Evolutionary conservation across 2,797 vertebrate species (phyloP), one percentile per base, ranked within the genome.

Genomic region (Channa striata): DNA sequence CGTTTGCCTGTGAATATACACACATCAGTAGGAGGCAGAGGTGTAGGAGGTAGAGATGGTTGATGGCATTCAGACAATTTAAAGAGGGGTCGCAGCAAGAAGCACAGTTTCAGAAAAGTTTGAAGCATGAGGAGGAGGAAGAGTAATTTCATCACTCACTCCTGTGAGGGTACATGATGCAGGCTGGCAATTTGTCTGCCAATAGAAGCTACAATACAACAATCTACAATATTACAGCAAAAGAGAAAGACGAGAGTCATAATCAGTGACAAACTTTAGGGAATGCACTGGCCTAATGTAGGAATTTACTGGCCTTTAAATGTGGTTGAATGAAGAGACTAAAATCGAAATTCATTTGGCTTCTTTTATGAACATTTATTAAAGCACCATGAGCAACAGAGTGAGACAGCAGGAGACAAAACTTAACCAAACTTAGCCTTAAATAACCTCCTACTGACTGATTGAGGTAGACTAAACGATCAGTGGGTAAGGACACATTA

Each of bases 11-110:
- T n/a, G n/a, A n/a, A 51, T 51, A 66, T 57, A 59, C 44, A 75
- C 63, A 77, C 70, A 76, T 74, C 72, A 84, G 79, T 85, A 83
- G 86, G 89, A 85, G 79, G 84, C 70, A 82, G 77, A 87, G 79
- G 82, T 89, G 87, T 89, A 47, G 90, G 88, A 85, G 89, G 84
- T 53, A 82, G 72, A 82, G 73, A 88, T 87, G 81, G 78, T 88
- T 87, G 82, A 88, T 86, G 84, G 79, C 79, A 81, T 85, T 87
- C 82, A 88, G 87, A 81, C 79, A 72, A 70, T 83, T 85, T 86
- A 75, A 84, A 89, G 67, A 84, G 79, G 78, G 73, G 69, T 69
- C 77, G 72, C 50, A 74, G 75, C 44, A 53, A 83, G 73, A 72
- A 59, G 59, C 58, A 58, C 59, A 56, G 59, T 77, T 82, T 84